phyloP scores from a whole-genome alignment of 2,888 invertebrate species.

The Metallyticus violacea region DNA sequence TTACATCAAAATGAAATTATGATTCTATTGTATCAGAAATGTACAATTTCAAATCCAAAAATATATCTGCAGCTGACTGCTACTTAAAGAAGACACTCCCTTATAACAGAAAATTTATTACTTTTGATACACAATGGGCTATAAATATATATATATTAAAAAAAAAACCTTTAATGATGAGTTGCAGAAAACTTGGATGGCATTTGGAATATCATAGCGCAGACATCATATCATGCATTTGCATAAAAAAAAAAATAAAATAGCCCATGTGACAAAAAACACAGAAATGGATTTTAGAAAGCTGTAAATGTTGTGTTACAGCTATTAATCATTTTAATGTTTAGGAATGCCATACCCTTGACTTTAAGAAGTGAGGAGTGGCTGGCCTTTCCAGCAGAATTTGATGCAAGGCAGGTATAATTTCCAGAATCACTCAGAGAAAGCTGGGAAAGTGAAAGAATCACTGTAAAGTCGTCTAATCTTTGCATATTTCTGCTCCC shows the following conservation, averaged over 20 bases:
- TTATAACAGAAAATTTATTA: background rate
- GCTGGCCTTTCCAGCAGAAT: constrained; percentile 54
- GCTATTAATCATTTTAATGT: background rate
- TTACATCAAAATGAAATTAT: background rate
- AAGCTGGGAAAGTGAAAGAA: constrained; percentile 49
- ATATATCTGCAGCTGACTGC: background rate
- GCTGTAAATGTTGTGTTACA: background rate
- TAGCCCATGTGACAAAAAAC: background rate
- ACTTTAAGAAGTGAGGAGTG: constrained; percentile 55
- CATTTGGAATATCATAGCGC: background rate
- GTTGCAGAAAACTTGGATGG: background rate
- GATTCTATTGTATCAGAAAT: background rate
- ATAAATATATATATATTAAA: too few relatives aligned
- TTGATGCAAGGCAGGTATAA: constrained; percentile 58
- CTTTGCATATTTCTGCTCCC: constrained; percentile 38
- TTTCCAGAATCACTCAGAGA: constrained; percentile 49
- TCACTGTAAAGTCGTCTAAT: constrained; percentile 50
- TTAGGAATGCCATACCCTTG: constrained; percentile 49
- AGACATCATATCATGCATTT: background rate
- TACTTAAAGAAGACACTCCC: background rate
- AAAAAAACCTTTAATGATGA: background rate
- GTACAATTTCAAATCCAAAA: background rate
- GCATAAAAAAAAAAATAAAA: background rate
- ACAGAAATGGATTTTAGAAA: background rate
- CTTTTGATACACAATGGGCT: background rate